Conservation (phyloP, 2,888 invertebrate genomes). For the Micoletzkya japonica region DNA sequence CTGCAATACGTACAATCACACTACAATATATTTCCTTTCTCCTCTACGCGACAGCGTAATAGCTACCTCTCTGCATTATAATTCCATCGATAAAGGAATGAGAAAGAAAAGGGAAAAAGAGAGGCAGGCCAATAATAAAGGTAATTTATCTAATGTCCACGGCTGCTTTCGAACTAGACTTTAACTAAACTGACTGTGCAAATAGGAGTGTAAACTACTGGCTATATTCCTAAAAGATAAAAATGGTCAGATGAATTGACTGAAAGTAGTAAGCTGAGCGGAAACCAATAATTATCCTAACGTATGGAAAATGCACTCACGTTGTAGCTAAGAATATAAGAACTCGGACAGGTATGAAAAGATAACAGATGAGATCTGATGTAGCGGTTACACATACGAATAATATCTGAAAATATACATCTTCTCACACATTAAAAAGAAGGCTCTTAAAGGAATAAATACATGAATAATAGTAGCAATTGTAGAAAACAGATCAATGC, state of each 20-base stretch:
- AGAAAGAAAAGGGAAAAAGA: background rate
- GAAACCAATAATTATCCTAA: constrained; percentile 78
- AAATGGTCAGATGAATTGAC: too few species aligned
- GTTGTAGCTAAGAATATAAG: constrained; percentile 86
- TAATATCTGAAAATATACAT: constrained; percentile 71
- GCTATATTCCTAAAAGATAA: too few species aligned
- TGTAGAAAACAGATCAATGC: background rate
- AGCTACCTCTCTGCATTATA: background rate
- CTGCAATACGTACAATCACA: too few species aligned
- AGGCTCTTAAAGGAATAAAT: too few species aligned
- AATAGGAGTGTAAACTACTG: too few species aligned
- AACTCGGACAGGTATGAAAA: constrained; percentile 80
- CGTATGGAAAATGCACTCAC: constrained; percentile 89
- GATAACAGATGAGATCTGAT: constrained; percentile 96
- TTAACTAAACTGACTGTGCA: too few species aligned
- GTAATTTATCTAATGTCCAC: constrained; percentile 56
- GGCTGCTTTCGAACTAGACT: constrained; percentile 93
- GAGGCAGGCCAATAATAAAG: background rate
- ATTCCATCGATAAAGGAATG: background rate
- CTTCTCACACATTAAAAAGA: background rate
- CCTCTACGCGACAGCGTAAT: too few species aligned
- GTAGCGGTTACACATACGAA: constrained; percentile 96
- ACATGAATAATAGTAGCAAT: too few species aligned
- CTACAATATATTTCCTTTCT: background rate
- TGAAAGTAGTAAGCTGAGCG: background rate